These are phyloP conservation scores for Melanerpes aurifrons DNA, from an alignment of 2,113 vertebrate genomes.

Conservation along the genomic window DNA sequence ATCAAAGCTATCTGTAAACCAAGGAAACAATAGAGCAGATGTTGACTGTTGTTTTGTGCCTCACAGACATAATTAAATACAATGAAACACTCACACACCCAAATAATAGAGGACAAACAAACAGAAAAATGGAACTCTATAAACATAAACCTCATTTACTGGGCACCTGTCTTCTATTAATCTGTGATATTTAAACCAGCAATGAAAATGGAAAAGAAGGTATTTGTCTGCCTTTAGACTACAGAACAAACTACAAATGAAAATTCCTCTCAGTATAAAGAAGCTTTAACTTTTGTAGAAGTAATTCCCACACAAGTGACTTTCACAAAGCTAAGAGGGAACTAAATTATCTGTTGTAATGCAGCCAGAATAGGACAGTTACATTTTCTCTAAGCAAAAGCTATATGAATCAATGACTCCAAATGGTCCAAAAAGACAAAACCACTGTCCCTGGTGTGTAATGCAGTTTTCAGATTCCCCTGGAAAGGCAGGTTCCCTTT, in stretches of 20 bases:
- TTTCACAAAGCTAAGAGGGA: background rate
- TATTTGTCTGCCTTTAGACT: slow-evolving; percentile 11
- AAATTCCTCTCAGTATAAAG: background rate
- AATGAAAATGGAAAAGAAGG: background rate
- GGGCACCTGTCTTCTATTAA: slow-evolving; percentile 74
- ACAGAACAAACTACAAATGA: background rate
- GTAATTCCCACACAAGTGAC: background rate
- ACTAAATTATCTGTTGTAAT: background rate
- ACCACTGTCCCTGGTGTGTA: background rate
- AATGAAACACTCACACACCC: slow-evolving; percentile 75
- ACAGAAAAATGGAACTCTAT: slow-evolving; percentile 54
- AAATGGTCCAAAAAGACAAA: background rate
- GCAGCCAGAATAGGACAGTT: background rate
- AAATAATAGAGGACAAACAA: slow-evolving; percentile 74
- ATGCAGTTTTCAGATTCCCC: background rate
- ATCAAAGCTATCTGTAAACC: slow-evolving; percentile 85
- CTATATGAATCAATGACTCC: background rate
- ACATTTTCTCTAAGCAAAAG: background rate
- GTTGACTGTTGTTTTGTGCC: slow-evolving; percentile 80
- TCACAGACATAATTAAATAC: slow-evolving; percentile 82
- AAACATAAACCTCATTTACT: slow-evolving; percentile 63
- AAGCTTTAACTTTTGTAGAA: background rate
- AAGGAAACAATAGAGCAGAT: slow-evolving; percentile 85
- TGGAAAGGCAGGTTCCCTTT: background rate
- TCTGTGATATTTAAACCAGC: slow-evolving; percentile 21